Percentiles rank a stretch among this genome's conserved stretches.
Conservation (phyloP, 2,888 invertebrate species). For the Heteropelma amictum region DNA sequence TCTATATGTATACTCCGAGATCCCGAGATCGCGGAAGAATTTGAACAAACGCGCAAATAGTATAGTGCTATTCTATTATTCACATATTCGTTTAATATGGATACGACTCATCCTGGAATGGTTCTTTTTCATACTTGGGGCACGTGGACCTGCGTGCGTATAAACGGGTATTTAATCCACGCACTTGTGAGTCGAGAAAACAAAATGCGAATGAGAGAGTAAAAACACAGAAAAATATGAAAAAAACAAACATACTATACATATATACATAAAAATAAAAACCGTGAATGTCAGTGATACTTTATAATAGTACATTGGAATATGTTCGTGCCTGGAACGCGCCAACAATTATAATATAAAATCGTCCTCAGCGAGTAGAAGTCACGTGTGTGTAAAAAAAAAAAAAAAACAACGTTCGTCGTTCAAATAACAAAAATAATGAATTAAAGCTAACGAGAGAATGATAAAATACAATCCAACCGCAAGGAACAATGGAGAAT, state of each 20-base stretch:
- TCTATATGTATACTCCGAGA: neutral
- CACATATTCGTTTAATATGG: neutral
- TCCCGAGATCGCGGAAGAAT: neutral
- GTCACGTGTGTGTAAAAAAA: neutral
- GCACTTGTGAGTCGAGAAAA: neutral
- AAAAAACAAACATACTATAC: neutral
- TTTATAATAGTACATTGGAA: constrained; percentile 19
- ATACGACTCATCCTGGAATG: neutral
- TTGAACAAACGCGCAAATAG: neutral
- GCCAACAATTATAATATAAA: constrained; percentile 39
- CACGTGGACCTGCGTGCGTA: neutral
- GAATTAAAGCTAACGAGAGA: neutral
- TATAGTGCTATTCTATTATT: neutral
- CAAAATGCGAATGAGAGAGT: neutral
- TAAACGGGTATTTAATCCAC: neutral
- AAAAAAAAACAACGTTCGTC: constrained; percentile 23
- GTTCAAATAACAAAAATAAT: constrained; percentile 7
- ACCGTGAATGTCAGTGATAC: constrained; percentile 18
- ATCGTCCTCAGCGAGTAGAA: constrained; percentile 29
- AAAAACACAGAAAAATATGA: neutral
- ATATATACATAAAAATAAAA: neutral
- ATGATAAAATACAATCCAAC: neutral
- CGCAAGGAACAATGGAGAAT: neutral
- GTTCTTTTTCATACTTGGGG: neutral
- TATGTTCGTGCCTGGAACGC: constrained; percentile 43